Evolutionary conservation across 2,113 vertebrate species (phyloP), one percentile per base, ranked within the genome.

Genomic region (Uria lomvia): DNA sequence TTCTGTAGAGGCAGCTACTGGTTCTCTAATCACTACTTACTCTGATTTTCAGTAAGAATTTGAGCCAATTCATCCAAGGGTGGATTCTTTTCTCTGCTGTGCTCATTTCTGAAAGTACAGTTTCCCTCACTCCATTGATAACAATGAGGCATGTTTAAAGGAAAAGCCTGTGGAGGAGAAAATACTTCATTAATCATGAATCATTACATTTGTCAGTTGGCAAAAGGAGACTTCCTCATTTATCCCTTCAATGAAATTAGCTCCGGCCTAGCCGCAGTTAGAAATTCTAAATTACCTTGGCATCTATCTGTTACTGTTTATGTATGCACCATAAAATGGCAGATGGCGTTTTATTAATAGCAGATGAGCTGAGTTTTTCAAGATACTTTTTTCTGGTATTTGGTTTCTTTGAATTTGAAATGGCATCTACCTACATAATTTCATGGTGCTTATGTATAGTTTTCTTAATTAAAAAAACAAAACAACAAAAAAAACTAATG

Each of bases 161-260:
- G 82, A 94, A 94, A 97, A 79, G 95, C 95, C 95, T 97, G 94
- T 74, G 90, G 95, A 98, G 94, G 76, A 97, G 97, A 96, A 98
- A 96, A 95, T 92, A 96, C 96, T 97, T 97, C 97, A 98, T 98
- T 98, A 98, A 98, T 98, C 98, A 98, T 97, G 97, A 98, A 97
- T 98, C 98, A 98, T 98, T 98, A 98, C 73, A 34, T 98, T 98
- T 98, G 98, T 98, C 98, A 98, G 96, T 97, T 98, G 98, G 98
- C 98, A 98, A 95, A 96, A 94, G 84, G 94, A 97, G 95, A 97
- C 97, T 98, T 98, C 97, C 97, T 98, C 97, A 97, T 98, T 98
- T 98, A 98, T 98, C 95, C 97, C 95, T 97, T 97, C 96, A 98
- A 98, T 98, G 96, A 98, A 98, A 98, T 98, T 98, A 98, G 95